Evolutionary conservation across 2,797 vertebrate species (phyloP), one percentile per base, ranked within the genome.

Genomic region (Acanthurus lineatus): DNA sequence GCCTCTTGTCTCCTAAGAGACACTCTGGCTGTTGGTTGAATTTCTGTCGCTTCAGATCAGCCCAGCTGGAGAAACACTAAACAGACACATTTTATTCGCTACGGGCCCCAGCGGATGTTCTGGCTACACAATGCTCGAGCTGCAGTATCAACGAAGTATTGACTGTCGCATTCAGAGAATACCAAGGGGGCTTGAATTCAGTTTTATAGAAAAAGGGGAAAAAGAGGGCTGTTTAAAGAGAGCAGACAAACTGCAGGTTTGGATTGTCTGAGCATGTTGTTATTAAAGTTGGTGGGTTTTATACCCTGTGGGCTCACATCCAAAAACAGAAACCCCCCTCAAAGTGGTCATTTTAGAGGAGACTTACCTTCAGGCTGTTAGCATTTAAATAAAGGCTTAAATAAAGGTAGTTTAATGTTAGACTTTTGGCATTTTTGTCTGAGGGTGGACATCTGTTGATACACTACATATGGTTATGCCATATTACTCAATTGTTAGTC

Each of bases 61-160:
- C 92, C 89, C 89, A 91, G 90, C 89, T 94, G 92, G 92, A 94
- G 91, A 90, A 93, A 90, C 93, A 93, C 88, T 91, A 94, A 91
- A 92, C 91, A 92, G 90, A 75, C 92, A 80, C 86, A 86, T 91
- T 93, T 90, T 88, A 86, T 90, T 88, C 81, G 35, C 83, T 76
- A 74, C 40, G 69, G 83, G 79, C 84, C 86, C 76, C 84, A 10
- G 60, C 15, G 88, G 88, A 87, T 88, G 85, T 88, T 91, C 83
- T 85, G 67, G 88, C 76, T 89, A 51, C 88, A 89, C 86, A 85
- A 70, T 80, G 67, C 75, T 69, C 56, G 87, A 90, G 76, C 89
- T 79, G 84, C 80, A 79, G 69, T 73, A 85, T 91, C 82, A 89
- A 74, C 81, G 25, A 81, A 88, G 87, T 85, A 89, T 93, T 89